Percentiles rank a stretch among this genome's conserved stretches.
Conservation (phyloP, 1,140 invertebrate species). For the Amyelois transitella region DNA sequence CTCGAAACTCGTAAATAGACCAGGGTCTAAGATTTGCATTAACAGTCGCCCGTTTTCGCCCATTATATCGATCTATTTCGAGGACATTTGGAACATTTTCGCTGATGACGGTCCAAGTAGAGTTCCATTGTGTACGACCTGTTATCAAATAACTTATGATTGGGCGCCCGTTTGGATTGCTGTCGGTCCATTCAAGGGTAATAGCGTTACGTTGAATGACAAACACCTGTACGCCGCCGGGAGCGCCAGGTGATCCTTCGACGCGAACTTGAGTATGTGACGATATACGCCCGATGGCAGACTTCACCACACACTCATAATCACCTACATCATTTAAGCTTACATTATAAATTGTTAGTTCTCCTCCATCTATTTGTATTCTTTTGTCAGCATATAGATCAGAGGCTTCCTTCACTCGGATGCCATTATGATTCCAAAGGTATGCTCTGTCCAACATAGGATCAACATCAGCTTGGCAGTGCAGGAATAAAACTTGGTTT, state of each 20-base stretch:
- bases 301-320: constrained; percentile 92
- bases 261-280: constrained; percentile 83
- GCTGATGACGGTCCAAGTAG: constrained; percentile 84
- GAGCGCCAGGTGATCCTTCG: constrained; percentile 89
- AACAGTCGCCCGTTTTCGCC: constrained; percentile 81
- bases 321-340: constrained; percentile 90
- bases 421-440: constrained; percentile 92
- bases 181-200: constrained; percentile 91
- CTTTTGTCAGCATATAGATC: constrained; percentile 64
- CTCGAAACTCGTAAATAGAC: constrained; percentile 92
- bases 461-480: constrained; percentile 88
- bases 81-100: constrained; percentile 74
- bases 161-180: constrained; percentile 85
- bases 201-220: constrained; percentile 85
- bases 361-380: constrained; percentile 80
- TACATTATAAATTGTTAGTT: constrained; percentile 86
- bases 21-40: constrained; percentile 86
- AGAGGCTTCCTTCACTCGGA: constrained; percentile 81
- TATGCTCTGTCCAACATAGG: constrained; percentile 91
- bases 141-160: constrained; percentile 86
- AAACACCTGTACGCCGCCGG: constrained; percentile 85
- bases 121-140: constrained; percentile 90
- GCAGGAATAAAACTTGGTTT: constrained; percentile 81
- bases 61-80: constrained; percentile 83
- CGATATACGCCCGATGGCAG: constrained; percentile 87